phyloP scores from a whole-genome alignment of 2,113 vertebrate genomes.

The Notiomystis cincta region DNA sequence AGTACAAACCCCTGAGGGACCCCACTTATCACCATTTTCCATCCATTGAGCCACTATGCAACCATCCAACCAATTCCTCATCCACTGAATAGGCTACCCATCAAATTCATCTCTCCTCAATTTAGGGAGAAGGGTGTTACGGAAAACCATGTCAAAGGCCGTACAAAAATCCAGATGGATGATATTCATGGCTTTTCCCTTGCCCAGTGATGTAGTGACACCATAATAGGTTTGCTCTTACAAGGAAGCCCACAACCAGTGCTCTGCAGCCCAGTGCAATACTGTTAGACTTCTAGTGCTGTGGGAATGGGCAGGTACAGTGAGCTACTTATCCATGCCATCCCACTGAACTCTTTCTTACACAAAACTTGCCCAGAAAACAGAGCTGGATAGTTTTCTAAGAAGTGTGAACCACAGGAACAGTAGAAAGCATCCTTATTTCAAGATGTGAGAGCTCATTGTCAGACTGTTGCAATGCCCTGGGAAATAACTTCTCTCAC shows the following conservation, averaged over 20 bases:
- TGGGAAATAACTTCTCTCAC: not conserved
- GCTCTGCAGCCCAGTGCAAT: not conserved
- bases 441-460: not conserved
- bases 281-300: not conserved
- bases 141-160: not conserved
- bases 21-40: not conserved
- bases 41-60: not conserved
- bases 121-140: not conserved
- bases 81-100: not conserved
- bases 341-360: not conserved
- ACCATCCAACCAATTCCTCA: not conserved
- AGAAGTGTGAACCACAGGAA: not conserved
- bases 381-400: not conserved
- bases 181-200: not conserved
- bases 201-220: not conserved
- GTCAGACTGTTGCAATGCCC: not conserved
- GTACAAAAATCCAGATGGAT: not conserved
- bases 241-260: not conserved
- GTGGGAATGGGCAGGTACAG: not conserved
- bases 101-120: not conserved
- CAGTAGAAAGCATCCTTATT: not conserved
- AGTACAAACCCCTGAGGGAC: fast-evolving
- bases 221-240: not conserved
- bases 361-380: not conserved
- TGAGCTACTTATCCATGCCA: not conserved